phyloP scores from a whole-genome alignment of 2,888 invertebrate genomes.

The Vanessa cardui region DNA sequence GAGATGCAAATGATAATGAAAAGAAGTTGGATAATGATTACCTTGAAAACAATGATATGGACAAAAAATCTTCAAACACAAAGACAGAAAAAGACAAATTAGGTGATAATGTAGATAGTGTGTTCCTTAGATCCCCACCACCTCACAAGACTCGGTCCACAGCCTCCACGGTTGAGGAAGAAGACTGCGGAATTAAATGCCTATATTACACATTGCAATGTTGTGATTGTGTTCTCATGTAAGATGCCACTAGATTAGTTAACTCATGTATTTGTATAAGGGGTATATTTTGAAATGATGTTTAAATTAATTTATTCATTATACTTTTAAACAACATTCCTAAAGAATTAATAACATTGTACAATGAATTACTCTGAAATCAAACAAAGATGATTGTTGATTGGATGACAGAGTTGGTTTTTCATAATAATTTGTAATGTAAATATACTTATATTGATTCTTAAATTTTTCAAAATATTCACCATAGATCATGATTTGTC shows the following conservation, averaged over 20 bases:
- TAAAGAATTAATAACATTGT: no score
- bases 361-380: no score
- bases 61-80: slow-evolving; percentile 28
- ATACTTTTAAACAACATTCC: no score
- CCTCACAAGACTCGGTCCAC: slow-evolving; percentile 56
- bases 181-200: slow-evolving; percentile 84
- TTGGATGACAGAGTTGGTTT: no score
- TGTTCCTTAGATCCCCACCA: slow-evolving; percentile 58
- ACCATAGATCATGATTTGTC: no score
- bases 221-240: slow-evolving; percentile 84
- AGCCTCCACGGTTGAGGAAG: slow-evolving; percentile 71
- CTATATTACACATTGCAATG: slow-evolving; percentile 85
- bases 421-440: no score
- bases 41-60: slow-evolving; percentile 54
- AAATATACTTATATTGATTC: no score
- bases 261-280: background rate
- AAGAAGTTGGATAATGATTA: slow-evolving; percentile 51
- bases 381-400: no score
- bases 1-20: slow-evolving; percentile 51
- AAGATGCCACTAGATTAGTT: slow-evolving; percentile 46
- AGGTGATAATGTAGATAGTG: slow-evolving; percentile 70
- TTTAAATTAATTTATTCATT: background rate
- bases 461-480: no score
- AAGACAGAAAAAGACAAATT: slow-evolving; percentile 52
- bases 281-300: slow-evolving; percentile 13